These are phyloP conservation scores for Myotis planiceps DNA, from an alignment of 2,797 vertebrate genomes.

Conservation along the genomic window DNA sequence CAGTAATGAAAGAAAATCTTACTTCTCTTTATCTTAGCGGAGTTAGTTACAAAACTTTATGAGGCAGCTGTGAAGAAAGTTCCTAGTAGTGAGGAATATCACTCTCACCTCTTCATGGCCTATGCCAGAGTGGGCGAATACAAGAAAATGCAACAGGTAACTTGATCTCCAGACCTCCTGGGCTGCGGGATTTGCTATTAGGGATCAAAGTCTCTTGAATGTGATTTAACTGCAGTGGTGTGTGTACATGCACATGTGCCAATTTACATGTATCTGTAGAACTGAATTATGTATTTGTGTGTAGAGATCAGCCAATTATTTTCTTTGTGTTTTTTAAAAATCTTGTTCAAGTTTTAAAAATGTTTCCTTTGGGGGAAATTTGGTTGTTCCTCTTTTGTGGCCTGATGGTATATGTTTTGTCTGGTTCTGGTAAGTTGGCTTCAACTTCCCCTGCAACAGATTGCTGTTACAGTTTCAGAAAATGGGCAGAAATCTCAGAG, in stretches of 20 bases:
- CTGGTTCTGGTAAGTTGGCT: constrained; percentile 46
- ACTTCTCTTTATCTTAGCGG: constrained; percentile 89
- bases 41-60: constrained; percentile 97
- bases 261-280: neutral
- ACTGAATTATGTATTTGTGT: neutral
- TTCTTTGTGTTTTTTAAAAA: constrained; percentile 23
- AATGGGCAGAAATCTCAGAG: constrained; percentile 21
- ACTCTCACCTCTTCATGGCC: constrained; percentile 99
- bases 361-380: constrained; percentile 19
- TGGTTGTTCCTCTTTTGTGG: constrained; percentile 30
- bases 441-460: neutral
- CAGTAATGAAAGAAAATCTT: constrained; percentile 26
- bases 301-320: neutral
- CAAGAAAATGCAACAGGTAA: constrained; percentile 99
- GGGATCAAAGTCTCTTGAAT: neutral
- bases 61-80: constrained; percentile 98
- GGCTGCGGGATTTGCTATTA: neutral
- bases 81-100: constrained; percentile 97
- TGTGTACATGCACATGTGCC: neutral
- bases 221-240: neutral
- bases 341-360: constrained; percentile 16
- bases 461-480: constrained; percentile 34
- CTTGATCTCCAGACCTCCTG: neutral
- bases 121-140: constrained; percentile 98
- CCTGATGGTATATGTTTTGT: constrained; percentile 18